A percentile compares a stretch with the other conserved stretches of the same genome.
These are phyloP conservation scores for Oceanodroma leucorhoa DNA, from an alignment of 2,797 vertebrate genomes.

Conservation along the genomic window DNA sequence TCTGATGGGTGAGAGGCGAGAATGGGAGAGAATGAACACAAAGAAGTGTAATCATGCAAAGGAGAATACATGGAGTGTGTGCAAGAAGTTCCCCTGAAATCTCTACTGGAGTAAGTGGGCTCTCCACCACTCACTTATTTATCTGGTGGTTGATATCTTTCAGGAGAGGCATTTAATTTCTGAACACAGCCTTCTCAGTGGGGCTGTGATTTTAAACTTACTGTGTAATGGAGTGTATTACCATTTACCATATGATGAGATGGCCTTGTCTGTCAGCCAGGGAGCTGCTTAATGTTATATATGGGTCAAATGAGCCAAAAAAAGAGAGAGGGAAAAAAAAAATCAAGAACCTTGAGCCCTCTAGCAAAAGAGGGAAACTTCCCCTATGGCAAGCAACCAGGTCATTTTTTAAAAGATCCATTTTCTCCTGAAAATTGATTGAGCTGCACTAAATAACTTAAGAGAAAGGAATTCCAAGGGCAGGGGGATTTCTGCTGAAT, in stretches of 20 bases:
- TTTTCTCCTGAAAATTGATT: slow-evolving; percentile 53
- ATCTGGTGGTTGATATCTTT: slow-evolving; percentile 33
- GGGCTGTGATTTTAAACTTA: slow-evolving; percentile 73
- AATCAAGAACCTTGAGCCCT: slow-evolving; percentile 17
- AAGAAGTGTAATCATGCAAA: neutral
- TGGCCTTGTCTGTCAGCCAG: slow-evolving; percentile 69
- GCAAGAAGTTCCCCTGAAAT: neutral
- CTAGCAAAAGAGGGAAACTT: slow-evolving; percentile 7
- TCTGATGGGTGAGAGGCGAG: neutral
- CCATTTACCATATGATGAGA: slow-evolving; percentile 76
- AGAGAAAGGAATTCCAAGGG: slow-evolving; percentile 44
- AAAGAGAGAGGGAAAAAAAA: neutral
- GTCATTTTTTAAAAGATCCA: neutral
- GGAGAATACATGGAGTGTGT: neutral
- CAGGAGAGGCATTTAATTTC: slow-evolving; percentile 60
- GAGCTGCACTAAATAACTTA: slow-evolving; percentile 1
- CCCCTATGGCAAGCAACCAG: neutral
- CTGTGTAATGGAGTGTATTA: slow-evolving; percentile 72
- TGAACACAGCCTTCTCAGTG: slow-evolving; percentile 49
- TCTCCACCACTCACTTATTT: neutral
- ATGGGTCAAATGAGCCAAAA: slow-evolving; percentile 75
- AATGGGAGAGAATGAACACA: neutral
- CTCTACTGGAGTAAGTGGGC: neutral
- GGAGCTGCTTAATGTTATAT: slow-evolving; percentile 72
- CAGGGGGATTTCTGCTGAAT: slow-evolving; percentile 7